Evolutionary conservation across 2,888 invertebrate species (phyloP), one percentile per base, ranked within the genome.

Genomic region (Buathra laborator): DNA sequence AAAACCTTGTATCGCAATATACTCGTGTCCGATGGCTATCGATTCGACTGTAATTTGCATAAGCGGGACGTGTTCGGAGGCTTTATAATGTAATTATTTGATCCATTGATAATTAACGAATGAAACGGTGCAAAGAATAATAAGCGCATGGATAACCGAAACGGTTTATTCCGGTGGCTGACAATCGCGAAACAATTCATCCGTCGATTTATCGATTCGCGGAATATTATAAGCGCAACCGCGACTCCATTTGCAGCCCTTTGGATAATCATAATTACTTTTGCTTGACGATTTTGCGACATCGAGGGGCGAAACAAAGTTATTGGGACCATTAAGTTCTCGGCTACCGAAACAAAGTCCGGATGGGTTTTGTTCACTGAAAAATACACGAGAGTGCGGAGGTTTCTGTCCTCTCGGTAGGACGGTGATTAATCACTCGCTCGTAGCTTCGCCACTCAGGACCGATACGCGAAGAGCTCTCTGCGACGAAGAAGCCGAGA

Each of bases 401-500:
- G 24, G 64, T 81, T 85, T 68, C 70, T 68, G 81, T 81, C 74
- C 71, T 82, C 24, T 51, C 24, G 68, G 74, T 56, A 71, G 74
- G 46, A 46, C 70, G 74, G 44, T 78, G 81, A 85, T 85, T 85
- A 85, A 85, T 85, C 84, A 85, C 81, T 85, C 81, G 53, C 68
- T 78, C 74, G 78, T 85, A 78, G 81, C 84, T 72, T 75, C 84
- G 81, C 78, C 81, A 78, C 84, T 85, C 81, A 70, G 81, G 74
- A 37, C 78, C 84, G 81, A 85, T 81, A 84, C 77, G 71, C 71
- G 59, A 37, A 32, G 67, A 62, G 56, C n/a, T 64, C 74, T 46
- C 32, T 53, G 46, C 66, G 59, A 59, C 68, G 48, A 37, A 81
- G 67, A 84, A 80, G 53, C 80, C 76, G 44, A 67, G 76, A 76